phyloP scores from a whole-genome alignment of 2,113 vertebrate species.

The Pithys albifrons region DNA sequence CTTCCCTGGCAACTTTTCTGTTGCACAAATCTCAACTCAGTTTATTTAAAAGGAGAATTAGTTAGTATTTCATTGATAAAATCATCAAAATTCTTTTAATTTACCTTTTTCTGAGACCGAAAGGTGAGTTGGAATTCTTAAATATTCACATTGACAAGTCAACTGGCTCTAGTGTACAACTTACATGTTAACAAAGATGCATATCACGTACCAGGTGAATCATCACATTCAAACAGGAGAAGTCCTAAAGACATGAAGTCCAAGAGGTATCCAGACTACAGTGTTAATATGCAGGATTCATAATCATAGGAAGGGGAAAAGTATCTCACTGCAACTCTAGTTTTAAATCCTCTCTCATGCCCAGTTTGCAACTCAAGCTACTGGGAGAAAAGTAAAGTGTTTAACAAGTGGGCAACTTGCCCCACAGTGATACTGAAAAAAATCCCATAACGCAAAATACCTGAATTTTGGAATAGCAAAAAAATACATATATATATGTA shows the following conservation, averaged over 20 bases:
- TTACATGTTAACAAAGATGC: conserved; percentile 29
- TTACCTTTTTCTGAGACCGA: conserved; percentile 48
- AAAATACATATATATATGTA: not conserved
- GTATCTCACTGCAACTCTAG: not conserved
- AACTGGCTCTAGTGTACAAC: conserved; percentile 17
- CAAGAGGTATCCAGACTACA: conserved; percentile 41
- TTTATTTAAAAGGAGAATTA: conserved; percentile 36
- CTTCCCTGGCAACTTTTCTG: not conserved
- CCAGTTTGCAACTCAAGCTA: not conserved
- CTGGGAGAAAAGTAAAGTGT: not conserved
- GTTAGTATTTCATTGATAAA: conserved; percentile 33
- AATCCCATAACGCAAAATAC: not conserved
- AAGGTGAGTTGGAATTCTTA: conserved; percentile 24
- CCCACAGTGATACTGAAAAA: not conserved
- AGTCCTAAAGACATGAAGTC: conserved; percentile 10
- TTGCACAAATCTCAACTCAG: not conserved
- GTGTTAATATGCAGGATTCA: not conserved
- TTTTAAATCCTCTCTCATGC: not conserved
- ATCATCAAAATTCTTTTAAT: conserved; percentile 57
- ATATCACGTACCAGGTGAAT: conserved; percentile 5
- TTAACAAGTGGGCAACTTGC: not conserved
- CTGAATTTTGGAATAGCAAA: not conserved
- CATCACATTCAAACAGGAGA: conserved; percentile 14
- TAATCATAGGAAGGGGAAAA: not conserved
- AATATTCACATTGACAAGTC: conserved; percentile 51